phyloP scores from a whole-genome alignment of 2,888 invertebrate species.

The Encarsia formosa region DNA sequence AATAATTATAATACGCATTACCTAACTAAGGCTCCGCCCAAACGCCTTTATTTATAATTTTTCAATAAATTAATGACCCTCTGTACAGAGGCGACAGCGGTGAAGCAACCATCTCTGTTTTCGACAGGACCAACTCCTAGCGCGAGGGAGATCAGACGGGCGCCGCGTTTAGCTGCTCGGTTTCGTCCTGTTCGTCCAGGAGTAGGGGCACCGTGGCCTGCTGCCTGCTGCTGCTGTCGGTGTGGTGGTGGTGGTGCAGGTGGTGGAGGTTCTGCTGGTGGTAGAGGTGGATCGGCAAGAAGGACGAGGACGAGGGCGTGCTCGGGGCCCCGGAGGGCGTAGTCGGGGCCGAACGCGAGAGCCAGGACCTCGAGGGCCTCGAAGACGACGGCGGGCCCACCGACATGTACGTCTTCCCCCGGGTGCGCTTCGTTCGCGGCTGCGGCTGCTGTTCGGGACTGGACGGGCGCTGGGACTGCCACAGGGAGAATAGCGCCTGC shows the following conservation, averaged over 20 bases:
- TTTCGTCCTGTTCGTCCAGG: slow-evolving; percentile 47
- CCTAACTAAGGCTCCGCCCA: too few species aligned
- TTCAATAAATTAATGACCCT: too few species aligned
- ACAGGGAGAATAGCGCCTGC: slow-evolving; percentile 38
- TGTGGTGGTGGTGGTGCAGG: neutral
- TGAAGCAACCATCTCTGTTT: too few species aligned
- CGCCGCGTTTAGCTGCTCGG: slow-evolving; percentile 32
- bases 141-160: too few species aligned
- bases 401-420: slow-evolving; percentile 54
- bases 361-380: slow-evolving; percentile 52
- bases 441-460: slow-evolving; percentile 27
- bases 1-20: too few species aligned
- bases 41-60: too few species aligned
- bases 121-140: too few species aligned
- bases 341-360: slow-evolving; percentile 75
- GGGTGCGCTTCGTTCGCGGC: slow-evolving; percentile 38
- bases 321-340: slow-evolving; percentile 73
- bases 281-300: slow-evolving; percentile 54
- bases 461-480: slow-evolving; percentile 25
- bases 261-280: slow-evolving; percentile 16
- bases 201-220: slow-evolving; percentile 46
- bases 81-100: too few species aligned
- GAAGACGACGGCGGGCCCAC: slow-evolving; percentile 44
- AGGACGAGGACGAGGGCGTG: slow-evolving; percentile 57
- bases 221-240: slow-evolving; percentile 31